Evolutionary conservation across 35 echinoderm and acorn worm genomes (phyloP).

Genomic region (Ophiothrix spiculata): DNA sequence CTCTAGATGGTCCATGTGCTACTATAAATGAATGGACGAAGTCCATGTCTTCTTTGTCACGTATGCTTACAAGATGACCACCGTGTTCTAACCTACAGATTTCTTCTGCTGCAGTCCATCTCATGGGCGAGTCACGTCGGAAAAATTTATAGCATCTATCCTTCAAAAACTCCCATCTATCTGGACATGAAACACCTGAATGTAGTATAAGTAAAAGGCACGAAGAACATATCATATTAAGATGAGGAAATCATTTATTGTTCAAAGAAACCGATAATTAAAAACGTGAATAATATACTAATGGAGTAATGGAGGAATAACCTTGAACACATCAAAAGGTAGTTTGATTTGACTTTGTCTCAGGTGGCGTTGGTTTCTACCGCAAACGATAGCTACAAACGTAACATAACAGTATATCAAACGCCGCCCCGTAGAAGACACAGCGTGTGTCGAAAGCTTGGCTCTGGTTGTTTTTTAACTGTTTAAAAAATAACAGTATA

Average conservation of each 20-base stretch:
- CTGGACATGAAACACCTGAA: conserved; percentile 18
- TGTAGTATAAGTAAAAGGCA: background rate
- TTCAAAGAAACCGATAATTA: background rate
- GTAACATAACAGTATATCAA: too few relatives aligned
- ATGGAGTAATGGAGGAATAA: background rate
- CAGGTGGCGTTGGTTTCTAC: too few relatives aligned
- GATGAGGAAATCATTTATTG: background rate
- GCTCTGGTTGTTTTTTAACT: too few relatives aligned
- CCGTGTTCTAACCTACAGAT: conserved; percentile 43
- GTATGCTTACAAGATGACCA: conserved; percentile 63
- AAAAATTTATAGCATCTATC: conserved; percentile 51
- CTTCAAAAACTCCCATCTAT: conserved; percentile 29
- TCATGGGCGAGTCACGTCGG: background rate
- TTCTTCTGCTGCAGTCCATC: conserved; percentile 72
- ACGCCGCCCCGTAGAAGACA: too few relatives aligned
- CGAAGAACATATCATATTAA: background rate
- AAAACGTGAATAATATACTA: background rate
- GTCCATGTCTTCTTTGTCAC: conserved; percentile 54
- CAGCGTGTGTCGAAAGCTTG: too few relatives aligned
- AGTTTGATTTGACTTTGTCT: too few relatives aligned
- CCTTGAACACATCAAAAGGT: background rate
- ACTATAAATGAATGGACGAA: conserved; percentile 78
- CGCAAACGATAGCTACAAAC: too few relatives aligned
- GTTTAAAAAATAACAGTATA: too few relatives aligned
- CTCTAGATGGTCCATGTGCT: conserved; percentile 41